These are phyloP conservation scores for Geopemphigus sp. DNA, from an alignment of 1,140 invertebrate genomes.

Conservation along the genomic window DNA sequence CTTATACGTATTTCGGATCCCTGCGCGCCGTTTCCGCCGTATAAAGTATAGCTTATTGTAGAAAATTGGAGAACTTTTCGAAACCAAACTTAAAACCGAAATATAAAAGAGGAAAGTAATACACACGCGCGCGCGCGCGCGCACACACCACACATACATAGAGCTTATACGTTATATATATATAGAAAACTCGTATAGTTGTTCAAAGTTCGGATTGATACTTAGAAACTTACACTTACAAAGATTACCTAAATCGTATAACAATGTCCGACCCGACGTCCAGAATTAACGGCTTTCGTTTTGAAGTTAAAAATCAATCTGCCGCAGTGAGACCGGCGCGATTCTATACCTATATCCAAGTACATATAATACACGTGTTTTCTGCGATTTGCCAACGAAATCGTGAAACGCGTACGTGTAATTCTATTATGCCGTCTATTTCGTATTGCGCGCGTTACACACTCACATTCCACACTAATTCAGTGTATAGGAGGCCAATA, in stretches of 20 bases:
- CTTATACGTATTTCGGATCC: background rate
- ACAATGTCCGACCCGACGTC: slow-evolving; percentile 32
- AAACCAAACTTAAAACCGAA: slow-evolving; percentile 27
- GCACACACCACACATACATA: no score
- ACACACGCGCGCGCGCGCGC: no score
- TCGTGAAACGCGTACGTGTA: no score
- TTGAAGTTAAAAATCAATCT: slow-evolving; percentile 26
- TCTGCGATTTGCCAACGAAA: background rate
- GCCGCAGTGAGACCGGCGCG: background rate
- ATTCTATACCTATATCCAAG: background rate
- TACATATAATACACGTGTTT: no score
- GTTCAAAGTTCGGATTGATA: slow-evolving; percentile 38
- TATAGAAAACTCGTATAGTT: slow-evolving; percentile 16
- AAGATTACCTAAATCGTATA: slow-evolving; percentile 23
- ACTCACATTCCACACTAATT: no score
- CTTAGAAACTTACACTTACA: slow-evolving; percentile 29
- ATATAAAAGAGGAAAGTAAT: slow-evolving; percentile 12
- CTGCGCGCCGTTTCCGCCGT: no score
- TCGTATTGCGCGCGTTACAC: background rate
- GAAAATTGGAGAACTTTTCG: slow-evolving; percentile 7
- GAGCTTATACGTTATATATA: no score
- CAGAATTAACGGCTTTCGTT: background rate
- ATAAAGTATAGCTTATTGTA: background rate
- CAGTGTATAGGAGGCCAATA: no score
- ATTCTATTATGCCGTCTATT: background rate